Conservation (phyloP, 2,113 vertebrate species). For the Columba livia region DNA sequence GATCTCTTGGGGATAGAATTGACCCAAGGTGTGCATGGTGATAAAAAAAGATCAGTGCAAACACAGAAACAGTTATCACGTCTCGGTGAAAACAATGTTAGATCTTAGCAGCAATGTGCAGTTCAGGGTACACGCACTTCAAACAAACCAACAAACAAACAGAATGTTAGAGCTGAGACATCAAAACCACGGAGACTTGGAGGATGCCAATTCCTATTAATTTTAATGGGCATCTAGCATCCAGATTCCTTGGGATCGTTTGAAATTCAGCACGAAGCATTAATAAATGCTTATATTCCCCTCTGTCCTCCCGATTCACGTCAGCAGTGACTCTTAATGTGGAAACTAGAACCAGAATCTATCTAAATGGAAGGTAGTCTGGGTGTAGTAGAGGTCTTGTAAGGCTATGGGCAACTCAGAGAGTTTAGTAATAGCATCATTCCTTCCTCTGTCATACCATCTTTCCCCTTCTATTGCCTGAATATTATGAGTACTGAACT, state of each 20-base stretch:
- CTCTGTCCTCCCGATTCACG: fast-evolving
- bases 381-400: not conserved
- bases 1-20: not conserved
- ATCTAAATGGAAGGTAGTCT: not conserved
- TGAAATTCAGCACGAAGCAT: slow-evolving; percentile 16
- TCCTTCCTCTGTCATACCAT: not conserved
- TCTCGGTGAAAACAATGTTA: not conserved
- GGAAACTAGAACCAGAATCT: not conserved
- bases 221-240: slow-evolving; percentile 23
- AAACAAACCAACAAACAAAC: slow-evolving; percentile 23
- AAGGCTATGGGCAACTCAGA: not conserved
- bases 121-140: not conserved
- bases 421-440: not conserved
- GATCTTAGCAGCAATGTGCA: not conserved
- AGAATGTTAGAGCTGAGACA: not conserved
- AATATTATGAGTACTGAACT: not conserved
- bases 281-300: not conserved
- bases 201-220: slow-evolving; percentile 32
- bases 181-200: slow-evolving; percentile 7
- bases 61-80: not conserved
- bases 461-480: not conserved
- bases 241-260: not conserved
- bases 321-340: not conserved
- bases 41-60: not conserved
- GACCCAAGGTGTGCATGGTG: not conserved